Evolutionary conservation across 2,888 invertebrate species (phyloP).

Genomic region (Cylloceria caligata): DNA sequence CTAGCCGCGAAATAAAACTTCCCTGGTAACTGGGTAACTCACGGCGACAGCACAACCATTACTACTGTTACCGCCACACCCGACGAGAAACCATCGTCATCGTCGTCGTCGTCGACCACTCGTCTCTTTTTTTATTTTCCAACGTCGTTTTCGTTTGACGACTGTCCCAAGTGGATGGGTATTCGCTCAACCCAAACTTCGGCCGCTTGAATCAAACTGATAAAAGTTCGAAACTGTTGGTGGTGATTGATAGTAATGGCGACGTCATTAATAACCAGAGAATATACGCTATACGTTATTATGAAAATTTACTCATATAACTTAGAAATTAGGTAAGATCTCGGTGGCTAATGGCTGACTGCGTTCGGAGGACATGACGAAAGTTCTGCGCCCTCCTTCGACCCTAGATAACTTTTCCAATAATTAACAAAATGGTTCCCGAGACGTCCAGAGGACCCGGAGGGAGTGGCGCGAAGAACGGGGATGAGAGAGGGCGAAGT

Average conservation of each 20-base stretch:
- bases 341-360: constrained; percentile 58
- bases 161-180: not conserved
- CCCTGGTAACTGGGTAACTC: constrained; percentile 34
- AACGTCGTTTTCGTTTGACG: not conserved
- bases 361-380: constrained; percentile 45
- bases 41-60: constrained; percentile 20
- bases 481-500: constrained; percentile 58
- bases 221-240: not conserved
- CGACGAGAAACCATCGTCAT: not conserved
- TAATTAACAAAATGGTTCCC: constrained; percentile 72
- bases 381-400: constrained; percentile 18
- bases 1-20: constrained; percentile 60
- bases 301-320: constrained; percentile 45
- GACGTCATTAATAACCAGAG: constrained; percentile 22
- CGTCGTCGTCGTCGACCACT: constrained; percentile 21
- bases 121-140: constrained; percentile 25
- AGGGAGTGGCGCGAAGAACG: constrained; percentile 28
- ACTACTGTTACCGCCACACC: constrained; percentile 1
- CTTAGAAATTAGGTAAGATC: constrained; percentile 58
- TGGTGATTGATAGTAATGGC: constrained; percentile 27
- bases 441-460: constrained; percentile 49
- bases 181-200: not conserved
- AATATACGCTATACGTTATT: constrained; percentile 20
- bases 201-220: not conserved
- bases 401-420: constrained; percentile 68